A percentile compares a stretch with the other conserved stretches of the same genome.
Evolutionary conservation across 1,140 invertebrate genomes (phyloP).

Genomic region (Papilio machaon): DNA sequence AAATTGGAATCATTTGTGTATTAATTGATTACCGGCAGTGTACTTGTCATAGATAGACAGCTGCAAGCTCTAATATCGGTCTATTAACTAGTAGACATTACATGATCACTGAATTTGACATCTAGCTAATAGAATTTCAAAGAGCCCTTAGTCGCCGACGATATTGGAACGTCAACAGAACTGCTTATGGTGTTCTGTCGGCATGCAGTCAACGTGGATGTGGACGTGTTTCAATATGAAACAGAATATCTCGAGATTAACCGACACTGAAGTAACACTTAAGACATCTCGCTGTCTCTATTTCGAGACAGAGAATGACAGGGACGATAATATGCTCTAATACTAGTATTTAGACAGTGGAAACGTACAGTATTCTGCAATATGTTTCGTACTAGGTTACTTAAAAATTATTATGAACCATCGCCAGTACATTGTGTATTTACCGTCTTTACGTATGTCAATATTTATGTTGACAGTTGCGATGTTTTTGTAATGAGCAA

Average conservation of each 20-base stretch:
- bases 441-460: neutral
- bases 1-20: neutral
- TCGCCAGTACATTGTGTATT: neutral
- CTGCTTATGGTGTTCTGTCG: neutral
- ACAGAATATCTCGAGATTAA: neutral
- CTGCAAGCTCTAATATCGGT: neutral
- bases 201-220: neutral
- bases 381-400: too few relatives aligned
- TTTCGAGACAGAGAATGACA: too few relatives aligned
- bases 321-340: too few relatives aligned
- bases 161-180: neutral
- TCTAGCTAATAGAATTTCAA: conserved; percentile 19
- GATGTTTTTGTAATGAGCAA: neutral
- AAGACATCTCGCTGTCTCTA: neutral
- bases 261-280: neutral
- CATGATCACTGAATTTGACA: conserved; percentile 2
- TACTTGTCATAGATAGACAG: neutral
- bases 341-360: too few relatives aligned
- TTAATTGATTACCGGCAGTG: neutral
- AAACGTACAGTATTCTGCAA: too few relatives aligned
- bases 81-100: neutral
- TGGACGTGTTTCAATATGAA: neutral
- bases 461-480: conserved; percentile 1
- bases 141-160: neutral
- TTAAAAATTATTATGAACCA: neutral